A percentile compares a stretch with the other conserved stretches of the same genome.
Conservation (phyloP, 2,888 invertebrate species). For the Nemoura dubitans region DNA sequence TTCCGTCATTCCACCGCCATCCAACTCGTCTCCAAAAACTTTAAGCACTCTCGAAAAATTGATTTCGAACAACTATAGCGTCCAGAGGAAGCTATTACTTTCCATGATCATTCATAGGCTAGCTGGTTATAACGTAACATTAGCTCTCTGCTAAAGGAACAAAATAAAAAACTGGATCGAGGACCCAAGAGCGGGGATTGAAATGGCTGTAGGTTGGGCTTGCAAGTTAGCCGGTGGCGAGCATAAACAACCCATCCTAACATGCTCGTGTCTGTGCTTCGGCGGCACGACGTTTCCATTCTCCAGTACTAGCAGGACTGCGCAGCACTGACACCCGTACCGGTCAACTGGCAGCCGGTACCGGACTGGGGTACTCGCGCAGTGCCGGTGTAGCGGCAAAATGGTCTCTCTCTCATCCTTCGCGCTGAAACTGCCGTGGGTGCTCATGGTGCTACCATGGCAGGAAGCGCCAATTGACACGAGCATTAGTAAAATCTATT, state of each 20-base stretch:
- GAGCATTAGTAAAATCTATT: constrained; percentile 4
- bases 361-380: too few relatives aligned
- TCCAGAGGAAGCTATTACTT: neutral
- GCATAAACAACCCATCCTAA: neutral
- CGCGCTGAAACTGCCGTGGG: neutral
- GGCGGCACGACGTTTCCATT: too few relatives aligned
- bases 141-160: neutral
- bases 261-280: neutral
- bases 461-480: neutral
- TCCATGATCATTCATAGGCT: neutral
- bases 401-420: too few relatives aligned
- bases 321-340: too few relatives aligned
- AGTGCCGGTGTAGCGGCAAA: too few relatives aligned
- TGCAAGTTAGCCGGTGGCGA: neutral
- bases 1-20: neutral
- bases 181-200: neutral
- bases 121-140: neutral
- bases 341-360: too few relatives aligned
- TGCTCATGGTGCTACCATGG: neutral
- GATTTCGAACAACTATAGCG: neutral
- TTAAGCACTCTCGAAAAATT: neutral
- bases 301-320: too few relatives aligned
- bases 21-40: neutral
- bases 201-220: neutral
- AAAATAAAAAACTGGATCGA: neutral